These are phyloP conservation scores for Addax nasomaculatus DNA, from an alignment of 2,113 vertebrate genomes.

Conservation along the genomic window DNA sequence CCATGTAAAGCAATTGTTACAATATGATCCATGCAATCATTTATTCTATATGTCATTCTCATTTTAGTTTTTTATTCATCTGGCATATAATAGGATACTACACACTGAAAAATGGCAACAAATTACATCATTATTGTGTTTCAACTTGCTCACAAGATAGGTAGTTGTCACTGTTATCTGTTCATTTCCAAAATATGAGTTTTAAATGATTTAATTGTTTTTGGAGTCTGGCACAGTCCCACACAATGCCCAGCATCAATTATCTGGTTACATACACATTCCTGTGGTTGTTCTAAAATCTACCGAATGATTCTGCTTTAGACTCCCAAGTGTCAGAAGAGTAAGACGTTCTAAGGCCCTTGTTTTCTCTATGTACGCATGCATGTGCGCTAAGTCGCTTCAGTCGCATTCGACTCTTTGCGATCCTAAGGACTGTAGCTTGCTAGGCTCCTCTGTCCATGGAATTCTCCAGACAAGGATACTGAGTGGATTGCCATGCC, in stretches of 20 bases:
- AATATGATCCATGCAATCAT: not conserved
- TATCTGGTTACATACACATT: not conserved
- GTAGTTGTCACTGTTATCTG: not conserved
- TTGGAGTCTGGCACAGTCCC: not conserved
- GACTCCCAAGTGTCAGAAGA: not conserved
- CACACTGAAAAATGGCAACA: not conserved
- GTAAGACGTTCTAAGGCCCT: not conserved
- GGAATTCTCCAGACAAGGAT: not conserved
- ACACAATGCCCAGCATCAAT: not conserved
- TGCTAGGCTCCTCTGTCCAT: not conserved
- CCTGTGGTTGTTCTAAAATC: not conserved
- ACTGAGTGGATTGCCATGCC: not conserved
- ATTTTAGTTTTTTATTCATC: conserved; percentile 27
- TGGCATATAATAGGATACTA: not conserved
- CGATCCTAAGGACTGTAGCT: not conserved
- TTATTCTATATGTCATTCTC: not conserved
- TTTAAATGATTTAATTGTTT: conserved; percentile 21
- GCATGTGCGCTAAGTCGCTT: not conserved
- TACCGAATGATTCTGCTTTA: not conserved
- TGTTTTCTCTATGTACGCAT: not conserved
- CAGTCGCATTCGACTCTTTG: not conserved
- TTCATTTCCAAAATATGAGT: conserved; percentile 32
- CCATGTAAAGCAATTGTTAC: not conserved
- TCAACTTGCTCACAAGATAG: conserved; percentile 17
- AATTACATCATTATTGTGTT: not conserved